These are phyloP conservation scores for Spodoptera frugiperda DNA, from an alignment of 1,140 invertebrate species.

Conservation along the genomic window DNA sequence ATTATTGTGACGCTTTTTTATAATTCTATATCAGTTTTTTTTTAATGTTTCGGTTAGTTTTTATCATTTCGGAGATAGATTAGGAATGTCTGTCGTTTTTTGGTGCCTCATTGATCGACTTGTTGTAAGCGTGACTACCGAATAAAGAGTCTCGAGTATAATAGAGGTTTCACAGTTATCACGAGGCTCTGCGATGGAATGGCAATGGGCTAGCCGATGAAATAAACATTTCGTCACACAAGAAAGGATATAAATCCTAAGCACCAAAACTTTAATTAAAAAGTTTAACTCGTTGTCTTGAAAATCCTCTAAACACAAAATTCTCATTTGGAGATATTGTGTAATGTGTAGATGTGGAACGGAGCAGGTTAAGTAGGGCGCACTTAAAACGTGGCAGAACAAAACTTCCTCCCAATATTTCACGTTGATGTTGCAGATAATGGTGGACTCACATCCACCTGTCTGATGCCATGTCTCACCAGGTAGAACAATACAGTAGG, in stretches of 20 bases:
- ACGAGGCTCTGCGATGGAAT: too few relatives aligned
- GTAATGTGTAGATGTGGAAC: slow-evolving; percentile 7
- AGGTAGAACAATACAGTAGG: not conserved
- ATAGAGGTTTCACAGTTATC: too few relatives aligned
- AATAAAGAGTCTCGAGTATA: too few relatives aligned
- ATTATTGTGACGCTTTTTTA: slow-evolving; percentile 36
- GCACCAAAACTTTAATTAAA: too few relatives aligned
- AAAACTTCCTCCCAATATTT: slow-evolving; percentile 35
- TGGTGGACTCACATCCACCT: slow-evolving; percentile 7
- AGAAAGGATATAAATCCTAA: too few relatives aligned
- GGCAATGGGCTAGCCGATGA: too few relatives aligned
- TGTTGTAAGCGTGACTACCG: too few relatives aligned
- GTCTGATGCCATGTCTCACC: not conserved
- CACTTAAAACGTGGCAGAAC: slow-evolving; percentile 31
- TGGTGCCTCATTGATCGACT: too few relatives aligned
- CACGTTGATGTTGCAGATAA: slow-evolving; percentile 27
- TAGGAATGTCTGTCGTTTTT: too few relatives aligned
- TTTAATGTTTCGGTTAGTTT: slow-evolving; percentile 2
- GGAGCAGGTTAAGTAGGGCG: slow-evolving; percentile 3
- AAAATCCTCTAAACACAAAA: not conserved
- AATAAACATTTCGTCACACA: too few relatives aligned
- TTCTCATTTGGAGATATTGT: not conserved
- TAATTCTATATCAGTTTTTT: not conserved
- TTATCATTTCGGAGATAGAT: not conserved
- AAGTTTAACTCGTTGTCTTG: not conserved